phyloP scores from a whole-genome alignment of 2,113 vertebrate species.

The Microcebus tavaratra region DNA sequence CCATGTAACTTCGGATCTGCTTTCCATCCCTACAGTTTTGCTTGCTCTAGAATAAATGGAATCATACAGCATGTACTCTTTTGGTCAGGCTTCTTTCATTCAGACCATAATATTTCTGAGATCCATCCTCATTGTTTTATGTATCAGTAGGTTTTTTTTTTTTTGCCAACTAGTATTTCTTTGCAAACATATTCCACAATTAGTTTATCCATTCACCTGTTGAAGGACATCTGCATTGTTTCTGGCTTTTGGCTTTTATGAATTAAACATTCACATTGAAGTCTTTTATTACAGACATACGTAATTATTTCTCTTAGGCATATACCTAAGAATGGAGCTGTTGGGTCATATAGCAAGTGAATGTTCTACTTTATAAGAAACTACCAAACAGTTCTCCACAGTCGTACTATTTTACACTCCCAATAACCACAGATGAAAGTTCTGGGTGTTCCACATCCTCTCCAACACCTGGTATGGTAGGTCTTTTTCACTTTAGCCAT shows the following conservation, averaged over 20 bases:
- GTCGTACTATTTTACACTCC: neutral
- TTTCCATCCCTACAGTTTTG: neutral
- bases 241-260: conserved; percentile 6
- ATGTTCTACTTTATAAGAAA: neutral
- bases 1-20: neutral
- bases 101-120: neutral
- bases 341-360: neutral
- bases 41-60: neutral
- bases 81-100: neutral
- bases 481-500: neutral
- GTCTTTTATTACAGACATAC: neutral
- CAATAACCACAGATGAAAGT: neutral
- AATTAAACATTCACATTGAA: neutral
- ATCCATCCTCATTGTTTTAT: neutral
- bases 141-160: neutral
- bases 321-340: neutral
- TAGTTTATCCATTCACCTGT: neutral
- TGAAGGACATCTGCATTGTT: neutral
- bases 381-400: neutral
- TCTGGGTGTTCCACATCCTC: neutral
- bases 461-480: neutral
- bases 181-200: neutral
- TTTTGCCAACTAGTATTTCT: neutral
- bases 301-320: conserved; percentile 5
- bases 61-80: neutral